Conservation (phyloP, 2,888 invertebrate species). For the Nezara viridula region DNA sequence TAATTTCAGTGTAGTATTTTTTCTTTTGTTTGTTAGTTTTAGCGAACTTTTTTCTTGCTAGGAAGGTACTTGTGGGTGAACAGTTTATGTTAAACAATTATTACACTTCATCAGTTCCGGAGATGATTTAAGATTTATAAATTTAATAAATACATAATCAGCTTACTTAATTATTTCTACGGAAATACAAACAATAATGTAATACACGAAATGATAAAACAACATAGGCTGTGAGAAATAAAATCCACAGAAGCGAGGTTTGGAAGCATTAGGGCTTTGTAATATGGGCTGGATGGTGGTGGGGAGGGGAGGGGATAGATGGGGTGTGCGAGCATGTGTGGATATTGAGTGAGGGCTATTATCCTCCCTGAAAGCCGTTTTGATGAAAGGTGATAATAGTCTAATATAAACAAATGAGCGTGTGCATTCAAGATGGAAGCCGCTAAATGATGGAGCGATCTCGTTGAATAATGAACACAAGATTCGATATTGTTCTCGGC, state of each 20-base stretch:
- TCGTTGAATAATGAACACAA: slow-evolving; percentile 25
- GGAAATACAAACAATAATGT: no score
- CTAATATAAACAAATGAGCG: slow-evolving; percentile 45
- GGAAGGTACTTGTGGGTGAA: no score
- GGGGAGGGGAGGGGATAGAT: background rate
- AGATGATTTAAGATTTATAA: no score
- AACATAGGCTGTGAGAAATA: no score
- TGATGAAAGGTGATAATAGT: slow-evolving; percentile 37
- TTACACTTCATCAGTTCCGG: no score
- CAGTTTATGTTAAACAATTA: no score
- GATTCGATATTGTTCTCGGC: slow-evolving; percentile 1
- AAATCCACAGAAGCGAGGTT: background rate
- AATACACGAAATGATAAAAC: no score
- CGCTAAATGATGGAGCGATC: slow-evolving; percentile 23
- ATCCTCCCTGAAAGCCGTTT: slow-evolving; percentile 29
- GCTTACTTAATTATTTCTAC: no score
- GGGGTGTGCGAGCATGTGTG: background rate
- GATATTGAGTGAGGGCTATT: slow-evolving; percentile 31
- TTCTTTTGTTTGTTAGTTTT: no score
- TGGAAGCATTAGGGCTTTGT: background rate
- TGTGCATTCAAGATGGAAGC: background rate
- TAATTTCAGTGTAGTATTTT: no score
- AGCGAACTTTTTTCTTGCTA: no score
- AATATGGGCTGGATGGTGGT: background rate
- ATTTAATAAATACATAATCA: no score